Evolutionary conservation across 2,113 vertebrate genomes (phyloP).

Genomic region (Gambusia holbrooki): DNA sequence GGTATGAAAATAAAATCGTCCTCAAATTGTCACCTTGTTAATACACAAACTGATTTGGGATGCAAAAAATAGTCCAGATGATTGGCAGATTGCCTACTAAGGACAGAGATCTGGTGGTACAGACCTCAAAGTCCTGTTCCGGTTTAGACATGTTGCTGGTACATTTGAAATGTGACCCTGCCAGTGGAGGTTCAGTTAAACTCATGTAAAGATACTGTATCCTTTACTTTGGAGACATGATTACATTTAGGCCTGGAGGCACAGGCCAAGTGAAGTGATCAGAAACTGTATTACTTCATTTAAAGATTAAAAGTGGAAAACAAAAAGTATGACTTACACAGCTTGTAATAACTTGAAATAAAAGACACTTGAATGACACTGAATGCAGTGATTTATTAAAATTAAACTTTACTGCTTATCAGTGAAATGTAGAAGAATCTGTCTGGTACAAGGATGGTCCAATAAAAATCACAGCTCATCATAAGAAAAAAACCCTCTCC

Average conservation of each 20-base stretch:
- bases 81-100: constrained; percentile 34
- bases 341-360: background rate
- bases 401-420: background rate
- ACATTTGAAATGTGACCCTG: constrained; percentile 42
- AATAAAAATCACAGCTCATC: background rate
- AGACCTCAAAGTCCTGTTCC: constrained; percentile 16
- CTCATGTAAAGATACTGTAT: constrained; percentile 26
- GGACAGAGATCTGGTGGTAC: constrained; percentile 8
- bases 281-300: constrained; percentile 3
- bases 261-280: background rate
- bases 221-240: constrained; percentile 15
- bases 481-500: background rate
- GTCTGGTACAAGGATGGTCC: background rate
- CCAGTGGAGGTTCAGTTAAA: constrained; percentile 9
- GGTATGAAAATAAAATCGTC: background rate
- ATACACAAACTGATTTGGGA: background rate
- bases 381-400: background rate
- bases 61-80: constrained; percentile 23
- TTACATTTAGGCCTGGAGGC: background rate
- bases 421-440: background rate
- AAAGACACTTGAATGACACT: background rate
- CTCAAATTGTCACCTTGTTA: constrained; percentile 6
- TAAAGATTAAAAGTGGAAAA: constrained; percentile 14
- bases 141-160: background rate
- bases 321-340: background rate